Conservation (phyloP, 2,888 invertebrate genomes). For the Plebejus argus region DNA sequence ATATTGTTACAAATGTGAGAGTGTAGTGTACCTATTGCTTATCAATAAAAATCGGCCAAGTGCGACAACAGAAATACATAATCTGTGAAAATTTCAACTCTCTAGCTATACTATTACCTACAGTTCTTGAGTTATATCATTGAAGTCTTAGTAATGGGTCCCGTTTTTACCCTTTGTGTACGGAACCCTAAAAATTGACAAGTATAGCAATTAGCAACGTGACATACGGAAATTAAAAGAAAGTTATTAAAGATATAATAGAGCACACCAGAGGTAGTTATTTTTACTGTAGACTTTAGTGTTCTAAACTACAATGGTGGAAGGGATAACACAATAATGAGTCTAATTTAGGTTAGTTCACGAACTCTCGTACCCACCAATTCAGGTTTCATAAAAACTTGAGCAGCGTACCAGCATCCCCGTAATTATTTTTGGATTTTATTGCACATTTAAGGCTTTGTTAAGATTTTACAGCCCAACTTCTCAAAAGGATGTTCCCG, state of each 20-base stretch:
- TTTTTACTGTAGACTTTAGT: not conserved
- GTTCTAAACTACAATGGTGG: not conserved
- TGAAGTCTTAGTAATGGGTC: too few species aligned
- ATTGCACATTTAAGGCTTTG: conserved; percentile 29
- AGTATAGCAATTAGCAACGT: not conserved
- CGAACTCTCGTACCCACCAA: not conserved
- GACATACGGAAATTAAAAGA: not conserved
- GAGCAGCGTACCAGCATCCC: not conserved
- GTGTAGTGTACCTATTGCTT: too few species aligned
- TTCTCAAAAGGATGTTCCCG: conserved; percentile 42
- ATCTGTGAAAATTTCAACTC: too few species aligned
- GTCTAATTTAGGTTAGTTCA: not conserved
- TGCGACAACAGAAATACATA: too few species aligned
- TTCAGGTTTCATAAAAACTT: conserved; percentile 21
- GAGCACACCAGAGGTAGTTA: not conserved
- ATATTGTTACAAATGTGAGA: not conserved
- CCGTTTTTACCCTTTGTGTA: too few species aligned
- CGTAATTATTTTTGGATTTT: conserved; percentile 26
- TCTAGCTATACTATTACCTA: too few species aligned
- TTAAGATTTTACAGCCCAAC: conserved; percentile 36
- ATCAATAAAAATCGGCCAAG: too few species aligned
- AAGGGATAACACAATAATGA: not conserved
- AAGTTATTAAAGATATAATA: not conserved
- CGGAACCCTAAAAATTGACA: not conserved
- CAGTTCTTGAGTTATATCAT: too few species aligned